Conservation (phyloP, 2,797 vertebrate species). For the Epinephelus coioides region DNA sequence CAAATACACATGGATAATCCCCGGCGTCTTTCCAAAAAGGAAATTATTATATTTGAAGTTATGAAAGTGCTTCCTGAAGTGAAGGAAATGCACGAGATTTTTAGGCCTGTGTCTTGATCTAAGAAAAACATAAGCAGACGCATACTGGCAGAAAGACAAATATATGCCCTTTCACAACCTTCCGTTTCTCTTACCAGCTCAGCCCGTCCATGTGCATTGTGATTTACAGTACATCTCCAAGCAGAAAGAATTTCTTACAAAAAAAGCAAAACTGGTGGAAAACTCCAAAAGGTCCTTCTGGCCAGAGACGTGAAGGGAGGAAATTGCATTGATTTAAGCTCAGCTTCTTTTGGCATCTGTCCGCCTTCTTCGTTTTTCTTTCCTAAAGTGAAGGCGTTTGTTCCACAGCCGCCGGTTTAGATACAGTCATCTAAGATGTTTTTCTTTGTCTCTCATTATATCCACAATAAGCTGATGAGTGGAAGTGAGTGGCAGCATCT, state of each 20-base stretch:
- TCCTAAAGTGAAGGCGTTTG: slow-evolving; percentile 67
- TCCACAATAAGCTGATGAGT: slow-evolving; percentile 57
- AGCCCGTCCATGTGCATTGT: slow-evolving; percentile 49
- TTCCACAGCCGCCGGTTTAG: slow-evolving; percentile 67
- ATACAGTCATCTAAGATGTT: slow-evolving; percentile 64
- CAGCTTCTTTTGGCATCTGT: slow-evolving; percentile 76
- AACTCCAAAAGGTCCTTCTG: slow-evolving; percentile 69
- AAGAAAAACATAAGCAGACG: slow-evolving; percentile 81
- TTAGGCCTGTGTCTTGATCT: slow-evolving; percentile 74
- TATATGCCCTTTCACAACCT: slow-evolving; percentile 55
- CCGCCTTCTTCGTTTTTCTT: slow-evolving; percentile 55
- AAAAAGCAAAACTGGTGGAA: slow-evolving; percentile 46
- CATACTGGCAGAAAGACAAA: slow-evolving; percentile 72
- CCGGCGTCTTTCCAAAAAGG: slow-evolving; percentile 79
- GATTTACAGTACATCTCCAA: slow-evolving; percentile 72
- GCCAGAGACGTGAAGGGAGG: slow-evolving; percentile 73
- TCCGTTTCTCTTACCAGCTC: slow-evolving; percentile 37
- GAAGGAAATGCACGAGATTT: slow-evolving; percentile 74
- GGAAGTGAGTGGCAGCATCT: slow-evolving; percentile 56
- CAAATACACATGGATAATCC: slow-evolving; percentile 79
- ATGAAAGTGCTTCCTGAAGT: slow-evolving; percentile 81
- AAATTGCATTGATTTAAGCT: slow-evolving; percentile 84
- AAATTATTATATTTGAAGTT: slow-evolving; percentile 87
- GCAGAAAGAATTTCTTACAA: slow-evolving; percentile 30
- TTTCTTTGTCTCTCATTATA: slow-evolving; percentile 64